A percentile compares a stretch with the other conserved stretches of the same genome.
phyloP scores from a whole-genome alignment of 2,113 vertebrate species.

The Sminthopsis crassicaudata region DNA sequence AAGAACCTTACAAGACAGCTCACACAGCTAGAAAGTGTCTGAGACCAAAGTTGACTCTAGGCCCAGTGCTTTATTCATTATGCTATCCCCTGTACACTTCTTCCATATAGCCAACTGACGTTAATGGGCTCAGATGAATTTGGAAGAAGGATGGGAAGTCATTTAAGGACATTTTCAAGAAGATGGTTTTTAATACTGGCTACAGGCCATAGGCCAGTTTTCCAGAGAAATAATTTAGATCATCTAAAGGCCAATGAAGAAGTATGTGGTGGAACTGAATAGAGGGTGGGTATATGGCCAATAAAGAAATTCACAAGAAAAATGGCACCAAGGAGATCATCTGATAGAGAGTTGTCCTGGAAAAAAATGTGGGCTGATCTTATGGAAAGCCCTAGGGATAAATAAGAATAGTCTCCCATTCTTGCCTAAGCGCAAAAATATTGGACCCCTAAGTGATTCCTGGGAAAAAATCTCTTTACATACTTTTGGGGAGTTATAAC shows the following conservation, averaged over 20 bases:
- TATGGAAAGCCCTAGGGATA: not conserved
- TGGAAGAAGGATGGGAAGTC: not conserved
- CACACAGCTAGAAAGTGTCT: too few relatives aligned
- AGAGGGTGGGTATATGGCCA: not conserved
- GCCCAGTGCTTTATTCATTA: too few relatives aligned
- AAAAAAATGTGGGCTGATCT: not conserved
- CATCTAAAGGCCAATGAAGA: not conserved
- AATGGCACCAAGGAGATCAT: not conserved
- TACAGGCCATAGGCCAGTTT: not conserved
- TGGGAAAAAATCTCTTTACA: not conserved
- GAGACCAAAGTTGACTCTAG: too few relatives aligned
- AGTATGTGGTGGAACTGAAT: not conserved
- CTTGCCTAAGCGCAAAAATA: not conserved
- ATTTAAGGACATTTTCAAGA: not conserved
- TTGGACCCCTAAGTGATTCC: not conserved
- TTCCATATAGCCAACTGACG: not conserved
- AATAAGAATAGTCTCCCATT: too few relatives aligned
- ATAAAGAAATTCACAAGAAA: not conserved
- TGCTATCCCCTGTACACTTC: not conserved
- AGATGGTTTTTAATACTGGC: not conserved
- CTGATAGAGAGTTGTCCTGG: not conserved
- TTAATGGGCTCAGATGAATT: not conserved
- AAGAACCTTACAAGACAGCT: too few relatives aligned
- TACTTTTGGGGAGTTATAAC: not conserved
- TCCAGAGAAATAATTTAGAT: not conserved